A percentile compares a stretch with the other conserved stretches of the same genome.
phyloP scores from a whole-genome alignment of 2,888 invertebrate genomes.

The Polydrusus tereticollis region DNA sequence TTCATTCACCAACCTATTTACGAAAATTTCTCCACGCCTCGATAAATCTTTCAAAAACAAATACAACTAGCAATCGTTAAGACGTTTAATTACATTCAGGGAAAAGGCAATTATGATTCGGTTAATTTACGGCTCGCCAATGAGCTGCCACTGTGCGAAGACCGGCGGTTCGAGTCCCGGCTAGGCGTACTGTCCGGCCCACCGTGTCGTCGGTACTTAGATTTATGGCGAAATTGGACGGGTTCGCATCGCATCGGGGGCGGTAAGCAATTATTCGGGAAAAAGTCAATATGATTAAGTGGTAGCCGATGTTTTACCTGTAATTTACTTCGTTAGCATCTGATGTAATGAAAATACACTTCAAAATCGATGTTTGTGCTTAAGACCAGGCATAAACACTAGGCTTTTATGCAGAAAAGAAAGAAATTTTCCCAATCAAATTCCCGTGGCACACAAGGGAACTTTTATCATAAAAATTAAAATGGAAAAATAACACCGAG shows the following conservation, averaged over 20 bases:
- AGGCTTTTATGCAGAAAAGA: too few relatives aligned
- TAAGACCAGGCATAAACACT: too few relatives aligned
- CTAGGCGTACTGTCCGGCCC: conserved; percentile 39
- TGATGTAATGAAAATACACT: background rate
- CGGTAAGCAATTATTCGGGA: conserved; percentile 58
- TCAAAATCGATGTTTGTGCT: background rate
- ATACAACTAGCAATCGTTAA: conserved; percentile 28
- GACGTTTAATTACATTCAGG: conserved; percentile 40
- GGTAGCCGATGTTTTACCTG: conserved; percentile 53
- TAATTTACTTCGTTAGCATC: conserved; percentile 32
- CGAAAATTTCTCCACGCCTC: conserved; percentile 10
- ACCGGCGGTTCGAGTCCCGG: conserved; percentile 23
- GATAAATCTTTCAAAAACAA: conserved; percentile 28
- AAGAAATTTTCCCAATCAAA: too few relatives aligned
- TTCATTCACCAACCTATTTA: conserved; percentile 22
- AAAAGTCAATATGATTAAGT: conserved; percentile 60
- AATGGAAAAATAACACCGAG: too few relatives aligned
- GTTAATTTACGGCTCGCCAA: conserved; percentile 44
- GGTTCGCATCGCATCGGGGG: conserved; percentile 50
- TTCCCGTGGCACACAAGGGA: too few relatives aligned
- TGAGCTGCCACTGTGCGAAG: conserved; percentile 44
- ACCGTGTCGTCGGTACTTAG: conserved; percentile 25
- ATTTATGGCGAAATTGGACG: conserved; percentile 35
- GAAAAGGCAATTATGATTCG: conserved; percentile 44
- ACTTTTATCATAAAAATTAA: too few relatives aligned